Conservation (phyloP, 2,797 vertebrate genomes). For the Tadarida brasiliensis region DNA sequence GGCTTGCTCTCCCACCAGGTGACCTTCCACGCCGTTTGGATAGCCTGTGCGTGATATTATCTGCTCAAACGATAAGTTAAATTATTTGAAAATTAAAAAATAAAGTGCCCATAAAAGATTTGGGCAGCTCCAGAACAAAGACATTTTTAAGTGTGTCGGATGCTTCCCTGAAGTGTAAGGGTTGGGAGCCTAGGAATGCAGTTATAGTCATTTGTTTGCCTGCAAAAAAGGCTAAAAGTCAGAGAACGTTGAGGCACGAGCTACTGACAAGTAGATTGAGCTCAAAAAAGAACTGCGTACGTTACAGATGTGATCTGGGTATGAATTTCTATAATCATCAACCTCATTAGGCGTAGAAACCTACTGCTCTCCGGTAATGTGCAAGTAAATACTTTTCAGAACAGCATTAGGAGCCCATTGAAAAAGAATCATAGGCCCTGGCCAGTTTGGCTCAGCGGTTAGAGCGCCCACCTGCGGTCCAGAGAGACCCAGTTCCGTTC, state of each 20-base stretch:
- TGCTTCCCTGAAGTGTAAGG: neutral
- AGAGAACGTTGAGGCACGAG: neutral
- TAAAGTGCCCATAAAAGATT: neutral
- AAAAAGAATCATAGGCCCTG: no score
- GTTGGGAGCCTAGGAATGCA: neutral
- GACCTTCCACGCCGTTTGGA: neutral
- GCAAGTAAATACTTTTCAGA: neutral
- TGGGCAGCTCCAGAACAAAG: neutral
- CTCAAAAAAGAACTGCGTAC: neutral
- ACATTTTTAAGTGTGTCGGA: neutral
- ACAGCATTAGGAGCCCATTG: conserved; percentile 45
- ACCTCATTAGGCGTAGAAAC: conserved; percentile 48
- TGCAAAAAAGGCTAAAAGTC: neutral
- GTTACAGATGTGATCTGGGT: neutral
- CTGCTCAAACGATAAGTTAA: neutral
- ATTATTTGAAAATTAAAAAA: neutral
- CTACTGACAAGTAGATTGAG: neutral
- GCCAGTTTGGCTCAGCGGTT: no score
- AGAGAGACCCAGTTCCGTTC: no score
- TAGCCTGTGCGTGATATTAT: neutral
- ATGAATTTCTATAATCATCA: conserved; percentile 50
- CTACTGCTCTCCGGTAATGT: neutral
- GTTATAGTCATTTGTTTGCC: neutral
- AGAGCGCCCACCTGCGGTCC: no score
- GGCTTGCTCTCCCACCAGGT: neutral